These are phyloP conservation scores for Drosophila sechellia DNA, from an alignment of 1,140 invertebrate genomes.

Conservation along the genomic window DNA sequence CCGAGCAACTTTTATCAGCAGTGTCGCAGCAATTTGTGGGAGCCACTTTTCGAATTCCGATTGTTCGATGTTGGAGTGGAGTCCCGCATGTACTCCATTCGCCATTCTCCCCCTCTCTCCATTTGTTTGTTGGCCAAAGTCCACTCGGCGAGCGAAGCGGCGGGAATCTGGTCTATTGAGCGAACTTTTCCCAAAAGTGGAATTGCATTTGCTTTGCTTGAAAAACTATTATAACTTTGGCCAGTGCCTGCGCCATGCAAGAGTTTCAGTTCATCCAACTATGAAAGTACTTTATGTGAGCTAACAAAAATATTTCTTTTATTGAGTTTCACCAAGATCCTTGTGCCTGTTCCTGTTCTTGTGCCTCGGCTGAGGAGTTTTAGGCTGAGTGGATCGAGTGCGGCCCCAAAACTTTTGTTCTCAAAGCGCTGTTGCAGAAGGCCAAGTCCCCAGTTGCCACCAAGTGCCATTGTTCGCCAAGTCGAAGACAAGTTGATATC, in stretches of 20 bases:
- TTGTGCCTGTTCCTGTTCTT: not conserved
- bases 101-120: slow-evolving; percentile 34
- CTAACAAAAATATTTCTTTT: slow-evolving; percentile 83
- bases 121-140: slow-evolving; percentile 75
- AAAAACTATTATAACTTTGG: slow-evolving; percentile 80
- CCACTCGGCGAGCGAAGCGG: slow-evolving; percentile 54
- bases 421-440: slow-evolving; percentile 54
- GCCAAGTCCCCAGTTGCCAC: slow-evolving; percentile 47
- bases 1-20: slow-evolving; percentile 62
- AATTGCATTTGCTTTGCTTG: slow-evolving; percentile 83
- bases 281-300: slow-evolving; percentile 82
- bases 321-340: slow-evolving; percentile 67
- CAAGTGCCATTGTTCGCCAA: slow-evolving; percentile 69
- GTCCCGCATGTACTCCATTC: slow-evolving; percentile 73
- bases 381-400: slow-evolving; percentile 55
- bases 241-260: slow-evolving; percentile 42
- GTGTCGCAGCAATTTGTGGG: slow-evolving; percentile 64
- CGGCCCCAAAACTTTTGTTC: slow-evolving; percentile 55
- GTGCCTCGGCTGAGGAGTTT: slow-evolving; percentile 30
- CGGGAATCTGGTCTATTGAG: slow-evolving; percentile 60
- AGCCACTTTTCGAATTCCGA: slow-evolving; percentile 63
- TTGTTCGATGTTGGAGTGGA: slow-evolving; percentile 51
- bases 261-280: slow-evolving; percentile 81
- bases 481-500: slow-evolving; percentile 55
- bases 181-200: slow-evolving; percentile 72